These are phyloP conservation scores for Xiphophorus birchmanni DNA, from an alignment of 2,797 vertebrate species.

Conservation along the genomic window DNA sequence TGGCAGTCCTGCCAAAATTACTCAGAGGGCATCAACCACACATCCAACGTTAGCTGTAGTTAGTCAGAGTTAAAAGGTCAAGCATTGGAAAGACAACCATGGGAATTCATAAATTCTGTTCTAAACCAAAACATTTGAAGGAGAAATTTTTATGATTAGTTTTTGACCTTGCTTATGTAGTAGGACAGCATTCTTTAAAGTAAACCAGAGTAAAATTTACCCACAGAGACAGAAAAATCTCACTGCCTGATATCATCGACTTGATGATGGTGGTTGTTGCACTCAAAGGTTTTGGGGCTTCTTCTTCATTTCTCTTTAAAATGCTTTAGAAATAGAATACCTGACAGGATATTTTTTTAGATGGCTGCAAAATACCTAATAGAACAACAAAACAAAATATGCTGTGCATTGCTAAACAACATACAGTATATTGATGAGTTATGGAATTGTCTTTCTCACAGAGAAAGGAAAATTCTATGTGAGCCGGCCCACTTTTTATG, in stretches of 20 bases:
- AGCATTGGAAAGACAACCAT: too few relatives aligned
- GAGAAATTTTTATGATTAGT: not conserved
- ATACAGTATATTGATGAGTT: not conserved
- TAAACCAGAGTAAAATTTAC: not conserved
- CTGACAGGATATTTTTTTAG: not conserved
- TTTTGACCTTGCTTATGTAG: not conserved
- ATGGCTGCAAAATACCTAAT: not conserved
- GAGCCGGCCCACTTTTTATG: not conserved
- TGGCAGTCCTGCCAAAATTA: not conserved
- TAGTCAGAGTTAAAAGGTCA: too few relatives aligned
- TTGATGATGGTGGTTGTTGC: not conserved
- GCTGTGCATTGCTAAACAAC: not conserved
- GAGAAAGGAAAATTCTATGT: too few relatives aligned
- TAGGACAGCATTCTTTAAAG: not conserved
- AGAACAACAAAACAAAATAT: not conserved
- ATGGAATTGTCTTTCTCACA: not conserved
- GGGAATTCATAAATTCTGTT: not conserved
- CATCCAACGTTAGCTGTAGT: not conserved
- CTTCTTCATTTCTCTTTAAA: not conserved
- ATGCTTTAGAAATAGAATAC: not conserved
- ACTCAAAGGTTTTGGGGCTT: not conserved
- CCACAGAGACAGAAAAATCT: not conserved
- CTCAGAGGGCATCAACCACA: not conserved
- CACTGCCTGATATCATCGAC: not conserved
- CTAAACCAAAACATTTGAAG: not conserved